A percentile compares a stretch with the other conserved stretches of the same genome.
Evolutionary conservation across 2,888 invertebrate species (phyloP).

Genomic region (Auanema freiburgensis): DNA sequence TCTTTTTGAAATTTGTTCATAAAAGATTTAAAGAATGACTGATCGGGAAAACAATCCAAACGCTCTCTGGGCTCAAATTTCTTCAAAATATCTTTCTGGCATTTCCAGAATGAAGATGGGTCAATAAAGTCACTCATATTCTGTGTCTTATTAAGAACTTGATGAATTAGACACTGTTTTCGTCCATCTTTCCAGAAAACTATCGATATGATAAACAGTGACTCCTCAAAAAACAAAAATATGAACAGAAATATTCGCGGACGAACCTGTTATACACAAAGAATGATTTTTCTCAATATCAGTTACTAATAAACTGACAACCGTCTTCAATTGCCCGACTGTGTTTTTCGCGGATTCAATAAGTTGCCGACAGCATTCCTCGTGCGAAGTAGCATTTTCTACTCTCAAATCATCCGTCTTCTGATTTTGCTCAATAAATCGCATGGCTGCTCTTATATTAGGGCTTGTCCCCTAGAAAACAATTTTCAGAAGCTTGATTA

Average conservation of each 20-base stretch:
- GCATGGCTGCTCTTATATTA: slow-evolving; percentile 14
- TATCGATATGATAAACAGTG: slow-evolving; percentile 11
- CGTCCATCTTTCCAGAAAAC: slow-evolving; percentile 10
- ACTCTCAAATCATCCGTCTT: slow-evolving; percentile 5
- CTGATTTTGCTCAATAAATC: slow-evolving; percentile 18
- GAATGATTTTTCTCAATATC: slow-evolving; percentile 8
- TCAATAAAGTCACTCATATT: neutral
- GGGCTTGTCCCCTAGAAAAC: slow-evolving; percentile 17
- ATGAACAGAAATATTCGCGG: slow-evolving; percentile 3
- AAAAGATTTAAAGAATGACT: too few species aligned
- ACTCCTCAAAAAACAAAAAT: slow-evolving; percentile 9
- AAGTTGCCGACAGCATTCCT: slow-evolving; percentile 5
- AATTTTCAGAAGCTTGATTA: neutral
- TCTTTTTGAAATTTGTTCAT: too few species aligned
- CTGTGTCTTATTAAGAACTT: neutral
- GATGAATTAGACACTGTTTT: neutral
- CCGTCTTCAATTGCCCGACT: neutral
- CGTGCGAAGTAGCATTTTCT: neutral
- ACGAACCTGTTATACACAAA: slow-evolving; percentile 7
- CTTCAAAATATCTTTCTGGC: too few species aligned
- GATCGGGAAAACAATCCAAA: too few species aligned
- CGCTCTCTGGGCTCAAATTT: too few species aligned
- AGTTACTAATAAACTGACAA: slow-evolving; percentile 3
- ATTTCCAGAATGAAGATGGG: neutral
- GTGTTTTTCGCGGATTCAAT: neutral